These are phyloP conservation scores for Pheosia gnoma DNA, from an alignment of 2,888 invertebrate genomes.

Conservation along the genomic window DNA sequence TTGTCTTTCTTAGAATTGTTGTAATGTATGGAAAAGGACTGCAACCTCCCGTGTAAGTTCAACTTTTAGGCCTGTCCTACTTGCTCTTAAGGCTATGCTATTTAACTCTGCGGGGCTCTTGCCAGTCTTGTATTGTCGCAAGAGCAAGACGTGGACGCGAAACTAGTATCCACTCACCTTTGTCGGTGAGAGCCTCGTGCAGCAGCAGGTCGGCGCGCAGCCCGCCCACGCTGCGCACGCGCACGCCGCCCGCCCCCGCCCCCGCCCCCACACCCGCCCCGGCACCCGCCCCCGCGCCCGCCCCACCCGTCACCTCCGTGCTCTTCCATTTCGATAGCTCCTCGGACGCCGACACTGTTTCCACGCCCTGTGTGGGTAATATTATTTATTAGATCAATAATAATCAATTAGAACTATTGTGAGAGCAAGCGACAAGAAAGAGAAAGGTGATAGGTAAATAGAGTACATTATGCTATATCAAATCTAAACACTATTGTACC, in stretches of 20 bases:
- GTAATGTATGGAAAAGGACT: no score
- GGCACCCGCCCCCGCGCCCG: conserved; percentile 38
- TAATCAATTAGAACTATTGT: background rate
- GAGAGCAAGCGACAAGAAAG: no score
- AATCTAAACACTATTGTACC: no score
- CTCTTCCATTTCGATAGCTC: conserved; percentile 58
- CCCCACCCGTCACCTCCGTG: conserved; percentile 39
- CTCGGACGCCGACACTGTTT: conserved; percentile 47
- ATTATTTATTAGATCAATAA: background rate
- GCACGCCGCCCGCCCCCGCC: conserved; percentile 19
- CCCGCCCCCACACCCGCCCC: conserved; percentile 33
- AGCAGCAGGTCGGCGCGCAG: conserved; percentile 60
- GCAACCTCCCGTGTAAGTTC: no score
- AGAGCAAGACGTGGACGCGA: no score
- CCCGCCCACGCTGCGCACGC: conserved; percentile 25
- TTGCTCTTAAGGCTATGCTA: no score
- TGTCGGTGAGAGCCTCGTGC: conserved; percentile 71
- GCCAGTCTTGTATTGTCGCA: no score
- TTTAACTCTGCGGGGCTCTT: no score
- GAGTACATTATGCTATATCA: no score
- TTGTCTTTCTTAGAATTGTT: no score
- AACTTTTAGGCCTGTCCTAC: no score
- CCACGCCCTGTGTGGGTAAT: conserved; percentile 21
- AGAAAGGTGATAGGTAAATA: no score
- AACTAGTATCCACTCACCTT: conserved; percentile 47